Evolutionary conservation across 2,113 vertebrate genomes (phyloP), one percentile per base, ranked within the genome.

Genomic region (Varanus salvator): DNA sequence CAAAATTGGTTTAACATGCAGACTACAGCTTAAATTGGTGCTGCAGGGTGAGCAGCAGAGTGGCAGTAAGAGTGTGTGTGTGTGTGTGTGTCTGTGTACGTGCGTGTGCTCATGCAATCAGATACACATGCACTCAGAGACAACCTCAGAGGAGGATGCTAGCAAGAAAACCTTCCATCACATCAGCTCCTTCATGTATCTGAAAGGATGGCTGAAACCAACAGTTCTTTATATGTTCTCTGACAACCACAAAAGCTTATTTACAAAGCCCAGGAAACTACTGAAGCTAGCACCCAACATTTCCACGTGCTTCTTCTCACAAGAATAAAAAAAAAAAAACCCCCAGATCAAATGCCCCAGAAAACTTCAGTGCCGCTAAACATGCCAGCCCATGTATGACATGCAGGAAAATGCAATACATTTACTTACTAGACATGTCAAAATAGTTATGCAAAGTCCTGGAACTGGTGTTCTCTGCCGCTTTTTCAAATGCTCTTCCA

Each of bases 401-500:
- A 72, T 1, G 23, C 1, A 15, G 23, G 44, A 38, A 27, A 89
- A 75, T 3, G 25, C n/a, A 78, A 0, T 25, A 9, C 14, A 3
- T 48, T 27, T 14, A 97, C 99, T 98, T 95, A 99, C 99, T 97
- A 1, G 98, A 99, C 84, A 98, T 97, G 89, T 99, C 98, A 8
- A 99, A 99, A 86, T 98, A 97, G 96, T 99, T 98, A 64, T 99
- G 99, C 50, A 99, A 95, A 0, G 98, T 98, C 93, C 99, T 96
- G 44, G 99, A 99, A 92, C 89, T 98, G 64, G 99, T 99, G 94
- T 98, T 98, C 90, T 99, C 99, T 0, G 98, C 98, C 21, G 99
- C 99, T 94, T 99, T 99, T 95, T 99, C 99, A 96, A 99, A 99
- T 0, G 99, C 99, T 91, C 98, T 97, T 60, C 99, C 99, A 85